A percentile compares a stretch with the other conserved stretches of the same genome.
Conservation (phyloP, 2,797 vertebrate species). For the Heteromormyrus szaboi region DNA sequence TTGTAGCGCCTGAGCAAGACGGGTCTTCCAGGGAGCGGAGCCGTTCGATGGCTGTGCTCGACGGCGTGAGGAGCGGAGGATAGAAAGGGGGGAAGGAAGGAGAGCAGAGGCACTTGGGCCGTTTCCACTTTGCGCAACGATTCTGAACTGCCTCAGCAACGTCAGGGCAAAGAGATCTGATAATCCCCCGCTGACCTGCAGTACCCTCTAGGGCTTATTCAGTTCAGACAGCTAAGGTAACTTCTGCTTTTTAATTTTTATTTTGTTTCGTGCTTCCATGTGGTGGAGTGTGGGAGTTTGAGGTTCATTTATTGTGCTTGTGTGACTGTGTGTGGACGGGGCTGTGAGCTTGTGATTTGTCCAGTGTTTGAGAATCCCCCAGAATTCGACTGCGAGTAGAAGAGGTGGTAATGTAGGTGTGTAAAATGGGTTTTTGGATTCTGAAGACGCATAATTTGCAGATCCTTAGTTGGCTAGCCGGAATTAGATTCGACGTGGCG, state of each 20-base stretch:
- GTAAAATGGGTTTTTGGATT: neutral
- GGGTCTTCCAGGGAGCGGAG: conserved; percentile 12
- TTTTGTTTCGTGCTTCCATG: neutral
- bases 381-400: neutral
- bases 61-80: neutral
- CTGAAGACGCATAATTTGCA: neutral
- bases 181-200: conserved; percentile 9
- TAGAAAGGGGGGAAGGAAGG: neutral
- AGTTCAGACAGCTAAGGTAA: conserved; percentile 15
- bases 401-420: neutral
- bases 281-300: neutral
- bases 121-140: conserved; percentile 11
- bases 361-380: neutral
- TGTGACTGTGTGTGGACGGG: conserved; percentile 2
- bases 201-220: neutral
- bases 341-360: neutral
- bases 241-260: neutral
- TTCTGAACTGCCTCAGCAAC: neutral
- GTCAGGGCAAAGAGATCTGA: conserved; percentile 8
- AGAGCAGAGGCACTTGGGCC: neutral
- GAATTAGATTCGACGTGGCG: neutral
- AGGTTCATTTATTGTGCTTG: neutral
- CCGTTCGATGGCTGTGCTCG: neutral
- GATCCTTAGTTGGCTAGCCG: neutral
- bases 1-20: neutral